These are phyloP conservation scores for Nasonia vitripennis DNA, from an alignment of 1,140 invertebrate species.

Conservation along the genomic window DNA sequence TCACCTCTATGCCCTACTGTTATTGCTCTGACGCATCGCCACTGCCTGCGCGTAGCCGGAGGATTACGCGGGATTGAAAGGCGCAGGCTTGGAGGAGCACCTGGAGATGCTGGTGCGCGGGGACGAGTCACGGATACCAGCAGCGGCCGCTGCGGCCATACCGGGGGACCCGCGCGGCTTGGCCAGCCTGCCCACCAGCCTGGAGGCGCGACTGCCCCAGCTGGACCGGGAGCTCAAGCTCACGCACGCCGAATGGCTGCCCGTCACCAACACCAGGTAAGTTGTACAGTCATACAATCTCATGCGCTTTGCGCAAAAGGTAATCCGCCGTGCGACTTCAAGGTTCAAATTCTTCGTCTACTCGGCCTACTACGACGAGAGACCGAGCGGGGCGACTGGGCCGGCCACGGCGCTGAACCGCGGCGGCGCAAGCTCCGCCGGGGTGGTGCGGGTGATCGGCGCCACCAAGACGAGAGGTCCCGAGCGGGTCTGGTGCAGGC, in stretches of 20 bases:
- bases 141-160: constrained; percentile 15
- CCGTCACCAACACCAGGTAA: constrained; percentile 73
- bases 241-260: constrained; percentile 73
- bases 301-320: too few species aligned
- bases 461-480: constrained; percentile 89
- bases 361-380: constrained; percentile 89
- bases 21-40: not conserved
- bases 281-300: rapidly evolving
- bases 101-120: constrained; percentile 67
- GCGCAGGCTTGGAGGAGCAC: constrained; percentile 69
- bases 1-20: too few species aligned
- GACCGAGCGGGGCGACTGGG: constrained; percentile 78
- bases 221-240: constrained; percentile 68
- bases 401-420: constrained; percentile 47
- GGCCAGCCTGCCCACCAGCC: constrained; percentile 67
- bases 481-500: constrained; percentile 90
- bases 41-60: constrained; percentile 62
- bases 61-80: constrained; percentile 71
- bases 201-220: constrained; percentile 69
- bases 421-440: constrained; percentile 68
- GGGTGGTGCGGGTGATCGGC: constrained; percentile 87
- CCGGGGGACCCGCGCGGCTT: constrained; percentile 66
- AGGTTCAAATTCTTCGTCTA: constrained; percentile 94
- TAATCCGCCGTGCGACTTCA: constrained; percentile 27
- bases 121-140: constrained; percentile 23